Base-by-base conservation (phyloP, 2,888 invertebrate species). In the Agriopis leucophaearia region DNA sequence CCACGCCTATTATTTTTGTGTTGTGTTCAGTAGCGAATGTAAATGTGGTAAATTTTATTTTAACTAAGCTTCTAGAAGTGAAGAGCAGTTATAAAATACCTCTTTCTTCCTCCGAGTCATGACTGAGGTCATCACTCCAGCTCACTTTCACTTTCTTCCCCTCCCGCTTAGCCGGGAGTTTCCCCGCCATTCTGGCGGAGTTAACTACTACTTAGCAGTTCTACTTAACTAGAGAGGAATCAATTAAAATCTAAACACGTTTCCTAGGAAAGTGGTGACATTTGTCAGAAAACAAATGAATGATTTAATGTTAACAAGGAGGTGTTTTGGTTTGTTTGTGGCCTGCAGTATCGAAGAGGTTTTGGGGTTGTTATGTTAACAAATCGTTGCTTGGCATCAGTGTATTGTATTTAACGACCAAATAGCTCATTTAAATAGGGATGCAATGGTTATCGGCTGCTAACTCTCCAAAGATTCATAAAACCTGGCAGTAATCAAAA, bases 101-200 rank as follows among this genome's bases (percentile, higher is more conserved):
- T 85, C 91, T 88, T 59, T 94, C 94, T 76, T 90, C 94, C 64
- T 91, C 94, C 0, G 94, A 94, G 74, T 94, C 90, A 79, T 93
- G 90, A 72, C 94, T 94, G 44, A 94, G 79, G 72, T 94, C 94
- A 67, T 94, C 94, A 60, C 94, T 94, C 94, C 94, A 94, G 0
- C 91, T 82, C 1, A 92, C 85, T 82, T 92, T 94, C 1, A 74
- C 70, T 59, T 88, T 80, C 60, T 80, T 87, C 50, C 13, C 18
- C 15, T 40, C 54, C 4, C 36, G 1, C 38, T 40, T 54, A 0
- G 15, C 38, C 8, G 54, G 38, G 6, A n/a, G 42, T 42, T 55
- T 55, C 18, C 18, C 78, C 73, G 76, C 82, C 84, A 86, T 88
- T 16, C 71, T 82, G 74, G 63, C 70, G 56, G 56, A 57, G n/a